Conservation (phyloP, 2,113 vertebrate genomes). For the Muntiacus muntjak region DNA sequence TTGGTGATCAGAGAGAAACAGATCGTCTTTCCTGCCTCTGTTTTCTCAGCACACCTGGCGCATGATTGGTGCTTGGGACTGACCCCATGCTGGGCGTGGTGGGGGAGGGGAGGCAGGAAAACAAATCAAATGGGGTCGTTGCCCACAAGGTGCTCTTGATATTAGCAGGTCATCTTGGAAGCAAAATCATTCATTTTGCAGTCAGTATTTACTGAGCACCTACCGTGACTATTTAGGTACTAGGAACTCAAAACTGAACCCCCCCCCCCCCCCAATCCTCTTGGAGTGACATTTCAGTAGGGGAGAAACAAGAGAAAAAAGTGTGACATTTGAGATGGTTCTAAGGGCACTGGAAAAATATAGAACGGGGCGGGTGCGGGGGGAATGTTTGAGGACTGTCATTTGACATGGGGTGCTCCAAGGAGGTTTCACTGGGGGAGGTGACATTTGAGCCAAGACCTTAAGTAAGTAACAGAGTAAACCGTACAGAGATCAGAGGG, state of each 20-base stretch:
- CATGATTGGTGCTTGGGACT: neutral
- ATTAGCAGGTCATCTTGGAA: neutral
- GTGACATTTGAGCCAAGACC: neutral
- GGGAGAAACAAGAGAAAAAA: neutral
- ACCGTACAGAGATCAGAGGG: neutral
- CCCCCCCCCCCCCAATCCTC: neutral
- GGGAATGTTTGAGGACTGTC: neutral
- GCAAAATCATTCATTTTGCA: neutral
- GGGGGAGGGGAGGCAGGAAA: neutral
- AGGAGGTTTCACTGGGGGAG: neutral
- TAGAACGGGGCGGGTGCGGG: neutral
- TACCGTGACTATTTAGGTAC: neutral
- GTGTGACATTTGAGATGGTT: neutral
- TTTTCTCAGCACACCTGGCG: neutral
- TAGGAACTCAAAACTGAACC: neutral
- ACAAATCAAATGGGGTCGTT: accelerated
- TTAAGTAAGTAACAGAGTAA: neutral
- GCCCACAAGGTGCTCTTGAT: neutral
- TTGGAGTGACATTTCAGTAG: neutral
- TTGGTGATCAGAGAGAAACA: neutral
- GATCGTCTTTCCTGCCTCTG: neutral
- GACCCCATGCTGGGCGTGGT: neutral
- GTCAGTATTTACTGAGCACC: neutral
- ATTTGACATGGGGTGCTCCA: neutral
- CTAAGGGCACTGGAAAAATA: neutral